Percentiles rank a stretch among this genome's conserved stretches.
phyloP scores from a whole-genome alignment of 2,113 vertebrate genomes.

The Atrichornis clamosus region DNA sequence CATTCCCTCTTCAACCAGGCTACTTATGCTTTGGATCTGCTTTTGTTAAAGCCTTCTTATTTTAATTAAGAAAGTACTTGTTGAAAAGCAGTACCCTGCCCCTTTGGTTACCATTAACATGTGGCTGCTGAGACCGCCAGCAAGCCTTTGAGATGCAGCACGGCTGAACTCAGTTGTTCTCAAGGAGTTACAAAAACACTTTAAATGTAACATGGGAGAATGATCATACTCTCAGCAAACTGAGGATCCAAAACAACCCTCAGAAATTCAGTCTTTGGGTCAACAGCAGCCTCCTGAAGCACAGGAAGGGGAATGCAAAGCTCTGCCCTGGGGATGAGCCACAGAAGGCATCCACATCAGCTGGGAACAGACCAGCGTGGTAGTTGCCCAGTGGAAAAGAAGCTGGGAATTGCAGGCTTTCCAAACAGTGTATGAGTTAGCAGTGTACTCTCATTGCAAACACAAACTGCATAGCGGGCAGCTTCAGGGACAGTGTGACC shows the following conservation, averaged over 20 bases:
- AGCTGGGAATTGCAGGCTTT: neutral
- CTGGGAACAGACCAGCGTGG: neutral
- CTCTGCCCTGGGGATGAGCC: neutral
- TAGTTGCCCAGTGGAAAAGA: neutral
- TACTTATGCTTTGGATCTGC: neutral
- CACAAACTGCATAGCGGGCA: rapidly evolving
- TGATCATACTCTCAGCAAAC: neutral
- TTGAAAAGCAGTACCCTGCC: neutral
- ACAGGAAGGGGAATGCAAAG: neutral
- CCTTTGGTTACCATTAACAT: neutral
- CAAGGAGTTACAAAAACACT: neutral
- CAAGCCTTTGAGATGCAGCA: neutral
- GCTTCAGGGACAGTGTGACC: rapidly evolving
- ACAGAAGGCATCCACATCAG: neutral
- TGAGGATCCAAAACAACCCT: neutral
- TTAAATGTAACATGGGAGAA: neutral
- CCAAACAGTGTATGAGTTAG: neutral
- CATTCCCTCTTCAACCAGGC: neutral
- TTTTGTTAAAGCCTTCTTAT: constrained; percentile 29
- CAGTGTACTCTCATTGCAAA: neutral
- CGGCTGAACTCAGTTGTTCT: neutral
- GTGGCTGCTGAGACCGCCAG: neutral
- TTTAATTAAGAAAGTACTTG: constrained; percentile 15
- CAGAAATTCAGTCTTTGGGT: neutral
- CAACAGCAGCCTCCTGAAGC: neutral